phyloP scores from a whole-genome alignment of 2,113 vertebrate species.

The Dryoscopus gambensis region DNA sequence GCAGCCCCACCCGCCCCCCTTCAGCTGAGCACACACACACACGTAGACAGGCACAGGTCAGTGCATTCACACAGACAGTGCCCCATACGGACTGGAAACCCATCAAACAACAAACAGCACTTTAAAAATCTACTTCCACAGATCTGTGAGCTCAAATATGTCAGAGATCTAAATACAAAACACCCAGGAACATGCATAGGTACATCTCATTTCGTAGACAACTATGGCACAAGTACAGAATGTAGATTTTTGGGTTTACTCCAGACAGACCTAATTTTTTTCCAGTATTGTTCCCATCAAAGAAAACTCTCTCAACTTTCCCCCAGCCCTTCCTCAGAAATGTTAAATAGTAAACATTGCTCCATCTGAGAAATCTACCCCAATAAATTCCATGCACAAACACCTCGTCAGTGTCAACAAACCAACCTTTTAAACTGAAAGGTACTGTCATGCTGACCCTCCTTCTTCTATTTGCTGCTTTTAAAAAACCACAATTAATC shows the following conservation, averaged over 20 bases:
- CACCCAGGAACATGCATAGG: background rate
- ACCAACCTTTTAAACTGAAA: background rate
- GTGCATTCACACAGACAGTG: background rate
- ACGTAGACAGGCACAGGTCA: accelerated
- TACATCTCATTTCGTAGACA: background rate
- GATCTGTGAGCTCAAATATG: background rate
- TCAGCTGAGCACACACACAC: background rate
- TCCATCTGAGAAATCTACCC: background rate
- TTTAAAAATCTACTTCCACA: background rate
- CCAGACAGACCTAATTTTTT: background rate
- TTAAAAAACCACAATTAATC: background rate
- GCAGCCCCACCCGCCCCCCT: background rate
- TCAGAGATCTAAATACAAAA: background rate
- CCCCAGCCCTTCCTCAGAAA: background rate
- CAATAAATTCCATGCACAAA: background rate
- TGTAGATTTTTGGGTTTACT: background rate
- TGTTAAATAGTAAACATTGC: background rate
- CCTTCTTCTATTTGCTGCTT: background rate
- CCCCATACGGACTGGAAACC: background rate
- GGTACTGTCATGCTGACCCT: background rate
- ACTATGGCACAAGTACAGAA: background rate
- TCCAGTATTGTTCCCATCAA: background rate
- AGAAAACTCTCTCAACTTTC: background rate
- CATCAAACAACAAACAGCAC: background rate
- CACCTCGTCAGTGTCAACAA: background rate